Conservation (phyloP, 2,797 vertebrate genomes). For the Adelosebastes latens region DNA sequence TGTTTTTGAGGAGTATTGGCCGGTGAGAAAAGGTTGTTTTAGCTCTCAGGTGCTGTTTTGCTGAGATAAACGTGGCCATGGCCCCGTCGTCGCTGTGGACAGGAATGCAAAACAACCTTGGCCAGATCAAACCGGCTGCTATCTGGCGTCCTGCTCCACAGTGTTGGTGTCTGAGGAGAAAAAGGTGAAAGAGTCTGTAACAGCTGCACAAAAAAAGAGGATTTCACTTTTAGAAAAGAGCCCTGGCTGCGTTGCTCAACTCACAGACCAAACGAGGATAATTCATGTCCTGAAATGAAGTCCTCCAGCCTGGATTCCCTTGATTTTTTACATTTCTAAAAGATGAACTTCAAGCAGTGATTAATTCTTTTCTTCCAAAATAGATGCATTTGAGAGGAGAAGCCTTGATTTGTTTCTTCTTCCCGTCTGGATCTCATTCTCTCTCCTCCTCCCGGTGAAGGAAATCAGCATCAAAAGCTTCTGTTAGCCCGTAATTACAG, state of each 20-base stretch:
- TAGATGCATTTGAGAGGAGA: slow-evolving; percentile 82
- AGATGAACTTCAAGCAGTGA: slow-evolving; percentile 66
- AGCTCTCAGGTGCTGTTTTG: slow-evolving; percentile 78
- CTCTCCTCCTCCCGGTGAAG: slow-evolving; percentile 87
- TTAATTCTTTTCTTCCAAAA: slow-evolving; percentile 61
- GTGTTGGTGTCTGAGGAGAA: slow-evolving; percentile 78
- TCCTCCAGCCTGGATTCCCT: slow-evolving; percentile 23
- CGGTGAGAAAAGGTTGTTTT: slow-evolving; percentile 31
- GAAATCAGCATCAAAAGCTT: slow-evolving; percentile 95
- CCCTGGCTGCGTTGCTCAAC: slow-evolving; percentile 15
- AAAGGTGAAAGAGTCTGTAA: slow-evolving; percentile 73
- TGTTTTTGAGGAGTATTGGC: background rate
- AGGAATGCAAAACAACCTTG: slow-evolving; percentile 94
- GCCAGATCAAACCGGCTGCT: slow-evolving; percentile 88
- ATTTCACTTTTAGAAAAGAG: no score
- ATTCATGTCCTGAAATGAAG: slow-evolving; percentile 37
- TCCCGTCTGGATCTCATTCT: slow-evolving; percentile 78
- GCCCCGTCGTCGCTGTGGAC: slow-evolving; percentile 64
- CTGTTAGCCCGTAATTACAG: slow-evolving; percentile 96
- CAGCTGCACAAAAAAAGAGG: slow-evolving; percentile 2
- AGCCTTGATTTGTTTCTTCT: slow-evolving; percentile 59
- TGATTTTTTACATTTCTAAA: slow-evolving; percentile 32
- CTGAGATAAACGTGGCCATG: slow-evolving; percentile 73
- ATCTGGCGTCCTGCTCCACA: slow-evolving; percentile 81
- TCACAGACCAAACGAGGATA: slow-evolving; percentile 7